Conservation (phyloP, 1,140 invertebrate species). For the Argopecten irradians region DNA sequence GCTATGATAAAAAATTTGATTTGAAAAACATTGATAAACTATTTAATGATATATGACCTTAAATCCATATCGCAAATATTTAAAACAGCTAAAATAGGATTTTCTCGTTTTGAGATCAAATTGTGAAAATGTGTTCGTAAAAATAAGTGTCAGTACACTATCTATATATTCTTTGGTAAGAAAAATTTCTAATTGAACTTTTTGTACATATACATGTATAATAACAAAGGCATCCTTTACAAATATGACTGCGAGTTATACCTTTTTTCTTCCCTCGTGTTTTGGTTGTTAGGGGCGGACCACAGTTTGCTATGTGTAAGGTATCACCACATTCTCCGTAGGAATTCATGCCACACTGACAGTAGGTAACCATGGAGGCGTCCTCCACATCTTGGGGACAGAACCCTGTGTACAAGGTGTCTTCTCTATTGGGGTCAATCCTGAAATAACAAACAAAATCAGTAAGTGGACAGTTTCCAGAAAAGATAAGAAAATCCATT, state of each 20-base stretch:
- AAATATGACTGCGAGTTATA: no score
- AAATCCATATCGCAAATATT: no score
- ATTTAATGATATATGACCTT: no score
- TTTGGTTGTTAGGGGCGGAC: slow-evolving; percentile 41
- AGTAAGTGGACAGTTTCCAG: background rate
- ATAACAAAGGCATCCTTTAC: no score
- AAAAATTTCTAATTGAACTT: no score
- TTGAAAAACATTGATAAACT: no score
- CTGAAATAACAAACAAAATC: background rate
- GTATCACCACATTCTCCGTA: slow-evolving; percentile 35
- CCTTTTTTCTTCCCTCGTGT: slow-evolving; percentile 43
- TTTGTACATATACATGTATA: no score
- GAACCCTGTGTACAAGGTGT: slow-evolving; percentile 54
- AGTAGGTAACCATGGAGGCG: slow-evolving; percentile 41
- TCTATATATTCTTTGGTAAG: no score
- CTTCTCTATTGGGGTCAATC: slow-evolving; percentile 24
- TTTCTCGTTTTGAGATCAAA: no score
- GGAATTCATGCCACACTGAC: slow-evolving; percentile 52
- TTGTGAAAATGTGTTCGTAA: no score
- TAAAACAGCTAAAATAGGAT: no score
- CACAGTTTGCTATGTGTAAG: slow-evolving; percentile 48
- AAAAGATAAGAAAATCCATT: background rate
- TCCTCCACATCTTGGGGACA: slow-evolving; percentile 46
- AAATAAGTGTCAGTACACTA: no score
- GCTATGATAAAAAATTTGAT: slow-evolving; percentile 6